These are phyloP conservation scores for Clepsis dumicolana DNA, from an alignment of 2,888 invertebrate species.

Conservation along the genomic window DNA sequence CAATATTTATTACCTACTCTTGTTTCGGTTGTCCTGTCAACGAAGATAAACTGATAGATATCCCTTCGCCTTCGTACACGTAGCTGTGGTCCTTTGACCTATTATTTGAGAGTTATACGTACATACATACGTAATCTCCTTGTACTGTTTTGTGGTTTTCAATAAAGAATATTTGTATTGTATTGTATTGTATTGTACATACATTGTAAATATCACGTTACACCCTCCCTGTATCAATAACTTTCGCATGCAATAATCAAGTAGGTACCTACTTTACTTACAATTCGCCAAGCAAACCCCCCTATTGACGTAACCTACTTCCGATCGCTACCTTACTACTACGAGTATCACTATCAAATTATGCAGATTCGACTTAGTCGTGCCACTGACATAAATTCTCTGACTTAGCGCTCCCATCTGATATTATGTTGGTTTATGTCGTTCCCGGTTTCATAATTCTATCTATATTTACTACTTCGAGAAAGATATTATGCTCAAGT, in stretches of 20 bases:
- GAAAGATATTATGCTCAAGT: constrained; percentile 2
- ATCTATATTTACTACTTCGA: constrained; percentile 30
- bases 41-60: too few relatives aligned
- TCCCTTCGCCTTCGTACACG: too few relatives aligned
- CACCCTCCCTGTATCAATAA: too few relatives aligned
- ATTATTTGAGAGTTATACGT: too few relatives aligned
- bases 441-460: constrained; percentile 27
- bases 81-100: too few relatives aligned
- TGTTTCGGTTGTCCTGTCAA: too few relatives aligned
- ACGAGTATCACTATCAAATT: constrained; percentile 66
- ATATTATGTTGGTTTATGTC: constrained; percentile 40
- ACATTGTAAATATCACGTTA: too few relatives aligned
- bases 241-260: background rate
- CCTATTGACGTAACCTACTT: constrained; percentile 1
- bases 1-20: too few relatives aligned
- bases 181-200: too few relatives aligned
- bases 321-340: constrained; percentile 43
- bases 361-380: constrained; percentile 54
- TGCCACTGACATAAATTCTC: constrained; percentile 29
- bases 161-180: too few relatives aligned
- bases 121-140: too few relatives aligned
- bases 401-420: constrained; percentile 35
- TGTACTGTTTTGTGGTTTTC: too few relatives aligned
- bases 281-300: constrained; percentile 1
- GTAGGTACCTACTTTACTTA: background rate